A percentile compares a stretch with the other conserved stretches of the same genome.
Evolutionary conservation across 2,797 vertebrate genomes (phyloP).

Genomic region (Semotilus atromaculatus): DNA sequence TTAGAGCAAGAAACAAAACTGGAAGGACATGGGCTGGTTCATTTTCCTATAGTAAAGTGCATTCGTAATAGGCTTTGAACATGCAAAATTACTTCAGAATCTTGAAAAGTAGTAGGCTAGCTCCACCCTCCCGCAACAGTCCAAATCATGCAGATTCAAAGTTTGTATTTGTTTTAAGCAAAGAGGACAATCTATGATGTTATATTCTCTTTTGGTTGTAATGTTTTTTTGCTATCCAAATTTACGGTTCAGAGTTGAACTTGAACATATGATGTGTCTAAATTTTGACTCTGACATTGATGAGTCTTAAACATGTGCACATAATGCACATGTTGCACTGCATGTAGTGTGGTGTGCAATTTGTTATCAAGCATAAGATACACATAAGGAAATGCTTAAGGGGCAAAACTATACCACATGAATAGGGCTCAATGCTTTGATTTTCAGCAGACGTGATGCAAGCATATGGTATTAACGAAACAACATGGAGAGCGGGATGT

Average conservation of each 20-base stretch:
- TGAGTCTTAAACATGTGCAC: background rate
- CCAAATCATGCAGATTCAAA: slow-evolving; percentile 1
- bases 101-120: too few relatives aligned
- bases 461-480: background rate
- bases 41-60: background rate
- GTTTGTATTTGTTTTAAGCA: background rate
- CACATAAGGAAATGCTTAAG: background rate
- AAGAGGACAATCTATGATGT: background rate
- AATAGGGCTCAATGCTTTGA: background rate
- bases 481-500: background rate
- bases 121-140: background rate
- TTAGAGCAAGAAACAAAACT: background rate
- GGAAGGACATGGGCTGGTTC: background rate
- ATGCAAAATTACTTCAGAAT: background rate
- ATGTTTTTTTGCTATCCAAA: background rate
- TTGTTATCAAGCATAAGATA: slow-evolving; percentile 16
- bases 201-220: background rate
- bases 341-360: background rate
- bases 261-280: background rate
- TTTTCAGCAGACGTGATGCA: slow-evolving; percentile 9
- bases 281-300: background rate
- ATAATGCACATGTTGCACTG: background rate
- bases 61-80: background rate
- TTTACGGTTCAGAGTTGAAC: background rate
- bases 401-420: slow-evolving; percentile 1